Evolutionary conservation across 2,888 invertebrate species (phyloP), one percentile per base, ranked within the genome.

Genomic region (Tyria jacobaeae): DNA sequence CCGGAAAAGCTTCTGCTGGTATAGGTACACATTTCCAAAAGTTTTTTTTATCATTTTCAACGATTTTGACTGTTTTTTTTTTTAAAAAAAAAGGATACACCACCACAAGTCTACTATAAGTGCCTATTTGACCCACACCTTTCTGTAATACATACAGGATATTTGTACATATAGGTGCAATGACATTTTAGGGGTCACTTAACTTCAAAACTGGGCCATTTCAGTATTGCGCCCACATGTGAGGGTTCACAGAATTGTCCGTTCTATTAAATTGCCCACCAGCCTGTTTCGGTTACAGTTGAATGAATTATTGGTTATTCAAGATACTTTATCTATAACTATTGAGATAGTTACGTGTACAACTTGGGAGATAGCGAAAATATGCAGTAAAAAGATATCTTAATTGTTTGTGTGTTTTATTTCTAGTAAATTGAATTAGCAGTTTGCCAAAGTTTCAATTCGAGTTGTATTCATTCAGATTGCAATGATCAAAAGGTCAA

Each of bases 131-230:
- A 41, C 25, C 54, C 41, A 51, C 35, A 47, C 47, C 31, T 35
- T 39, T 39, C 9, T 39, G n/a, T 44, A n/a, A n/a, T n/a, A n/a
- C n/a, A 31, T 6, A 35, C 15, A 41, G 39, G 15, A 25, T 39
- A 53, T 21, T n/a, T 24, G 14, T 37, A 31, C 27, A 31, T 34
- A 17, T 50, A 27, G 31, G 24, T 57, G 27, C 50, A 17, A 25
- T 39, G 24, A 57, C 49, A 41, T 60, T 50, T 54, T 39, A 48
- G 31, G 58, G 54, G 54, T 34, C 54, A 54, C 54, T 60, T 48
- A 49, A 54, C 49, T 54, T 49, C 60, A 34, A 57, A 21, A 54
- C 35, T 27, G 53, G 31, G 17, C 34, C 41, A 21, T 51, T 44
- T 58, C 41, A 31, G 21, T 25, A 52, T 52, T 51, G 41, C 34